Conservation (phyloP, 37 sponge, comb jelly and placozoan species). For the Axinella damicornis region DNA sequence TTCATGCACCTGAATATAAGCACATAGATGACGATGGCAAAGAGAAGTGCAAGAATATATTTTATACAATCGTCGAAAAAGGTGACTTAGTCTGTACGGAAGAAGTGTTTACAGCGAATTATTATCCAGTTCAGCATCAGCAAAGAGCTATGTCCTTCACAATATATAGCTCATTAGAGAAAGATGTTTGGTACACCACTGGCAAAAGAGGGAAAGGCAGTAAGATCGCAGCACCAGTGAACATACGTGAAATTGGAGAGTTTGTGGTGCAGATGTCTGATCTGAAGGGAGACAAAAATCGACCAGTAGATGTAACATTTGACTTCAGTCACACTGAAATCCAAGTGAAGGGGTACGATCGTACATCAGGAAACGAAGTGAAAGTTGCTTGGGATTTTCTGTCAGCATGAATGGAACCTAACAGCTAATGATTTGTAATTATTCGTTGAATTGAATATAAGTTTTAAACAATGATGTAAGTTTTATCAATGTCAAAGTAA, state of each 20-base stretch:
- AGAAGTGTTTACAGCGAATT: not conserved
- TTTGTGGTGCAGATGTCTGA: slow-evolving; percentile 31
- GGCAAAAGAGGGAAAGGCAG: no score
- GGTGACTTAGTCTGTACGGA: not conserved
- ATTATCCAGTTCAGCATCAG: not conserved
- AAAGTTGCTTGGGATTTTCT: slow-evolving; percentile 30
- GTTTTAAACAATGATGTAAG: no score
- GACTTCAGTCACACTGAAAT: slow-evolving; percentile 63
- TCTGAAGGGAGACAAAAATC: slow-evolving; percentile 8
- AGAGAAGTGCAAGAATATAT: slow-evolving; percentile 3
- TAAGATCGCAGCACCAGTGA: no score
- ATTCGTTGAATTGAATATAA: no score
- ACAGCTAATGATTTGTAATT: no score
- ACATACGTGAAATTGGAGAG: not conserved
- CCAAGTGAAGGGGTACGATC: slow-evolving; percentile 32
- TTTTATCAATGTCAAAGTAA: no score
- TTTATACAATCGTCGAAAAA: slow-evolving; percentile 2
- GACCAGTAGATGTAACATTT: slow-evolving; percentile 27
- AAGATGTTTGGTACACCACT: not conserved
- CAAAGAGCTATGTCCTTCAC: not conserved
- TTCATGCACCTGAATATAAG: not conserved
- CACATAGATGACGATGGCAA: slow-evolving; percentile 6
- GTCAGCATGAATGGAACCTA: not conserved
- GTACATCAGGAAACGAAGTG: slow-evolving; percentile 27
- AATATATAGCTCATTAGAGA: not conserved